Evolutionary conservation across 2,888 invertebrate genomes (phyloP), one percentile per base, ranked within the genome.

Genomic region (Pimpla rufipes): DNA sequence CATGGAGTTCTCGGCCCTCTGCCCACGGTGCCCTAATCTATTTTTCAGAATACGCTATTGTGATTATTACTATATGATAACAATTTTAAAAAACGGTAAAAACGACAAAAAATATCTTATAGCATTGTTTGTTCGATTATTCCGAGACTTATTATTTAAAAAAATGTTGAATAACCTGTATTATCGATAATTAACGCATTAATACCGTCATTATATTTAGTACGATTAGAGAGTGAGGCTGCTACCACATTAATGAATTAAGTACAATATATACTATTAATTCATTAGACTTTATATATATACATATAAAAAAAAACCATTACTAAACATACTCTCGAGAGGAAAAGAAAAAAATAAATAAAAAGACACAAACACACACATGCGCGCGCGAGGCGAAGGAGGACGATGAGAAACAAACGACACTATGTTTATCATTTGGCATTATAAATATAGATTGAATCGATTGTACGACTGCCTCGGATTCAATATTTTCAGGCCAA

Each of bases 31-130:
- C 90, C 92, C 92, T 91, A 85, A 92, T 93, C 93, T 93, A 93
- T 93, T 93, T 93, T 93, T 93, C 92, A 92, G 91, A 93, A 92
- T 92, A 93, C 90, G 92, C 92, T 93, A 93, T 93, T 92, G 93
- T 92, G 92, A 93, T 93, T 93, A 93, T 91, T 92, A 92, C 91
- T 91, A 92, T 92, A 92, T 91, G 88, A 91, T 91, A 90, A 88
- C 89, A 90, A 85, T 85, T 84, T 81, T 85, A 88, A 88, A 88
- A 71, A 79, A 64, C 66, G 62, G 66, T 66, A 79, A 75, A 77
- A 68, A 55, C 50, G 5, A 77, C 67, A 68, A 66, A 84, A 80
- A 77, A 83, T 66, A 85, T 83, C 81, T 78, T 80, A 81, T 90
- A 91, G 86, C 85, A 90, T 91, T 90, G 90, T 91, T 91, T 90